Conservation (phyloP, 2,888 invertebrate genomes). For the Hyppa rectilinea region DNA sequence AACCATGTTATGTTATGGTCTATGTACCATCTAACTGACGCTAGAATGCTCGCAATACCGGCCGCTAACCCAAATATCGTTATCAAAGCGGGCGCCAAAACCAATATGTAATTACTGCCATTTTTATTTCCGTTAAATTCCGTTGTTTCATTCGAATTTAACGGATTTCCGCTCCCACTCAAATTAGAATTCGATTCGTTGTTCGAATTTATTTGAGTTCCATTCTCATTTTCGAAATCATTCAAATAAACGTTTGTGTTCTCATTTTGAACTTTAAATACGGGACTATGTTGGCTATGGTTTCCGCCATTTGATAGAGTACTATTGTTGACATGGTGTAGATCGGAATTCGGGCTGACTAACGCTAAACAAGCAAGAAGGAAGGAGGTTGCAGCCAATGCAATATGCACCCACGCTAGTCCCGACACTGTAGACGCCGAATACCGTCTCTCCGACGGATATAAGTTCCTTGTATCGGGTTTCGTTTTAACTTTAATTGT, state of each 20-base stretch:
- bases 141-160: constrained; percentile 51
- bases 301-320: constrained; percentile 42
- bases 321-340: constrained; percentile 49
- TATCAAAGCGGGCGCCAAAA: constrained; percentile 88
- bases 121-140: constrained; percentile 64
- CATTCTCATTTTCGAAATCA: constrained; percentile 52
- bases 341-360: constrained; percentile 76
- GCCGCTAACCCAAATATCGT: constrained; percentile 88
- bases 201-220: constrained; percentile 53
- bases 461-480: constrained; percentile 90
- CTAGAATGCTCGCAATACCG: constrained; percentile 90
- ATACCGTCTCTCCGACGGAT: constrained; percentile 92
- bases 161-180: constrained; percentile 54
- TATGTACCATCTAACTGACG: constrained; percentile 92
- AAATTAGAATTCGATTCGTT: constrained; percentile 57
- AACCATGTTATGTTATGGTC: constrained; percentile 92
- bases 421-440: constrained; percentile 93
- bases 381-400: constrained; percentile 90
- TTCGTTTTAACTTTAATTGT: constrained; percentile 92
- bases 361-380: constrained; percentile 90
- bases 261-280: constrained; percentile 27
- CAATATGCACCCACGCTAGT: constrained; percentile 91
- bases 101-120: constrained; percentile 76
- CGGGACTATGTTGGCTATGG: constrained; percentile 35
- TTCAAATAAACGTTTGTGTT: constrained; percentile 42